Base-by-base conservation (phyloP, 2,113 vertebrate genomes). In the Chroicocephalus ridibundus region DNA sequence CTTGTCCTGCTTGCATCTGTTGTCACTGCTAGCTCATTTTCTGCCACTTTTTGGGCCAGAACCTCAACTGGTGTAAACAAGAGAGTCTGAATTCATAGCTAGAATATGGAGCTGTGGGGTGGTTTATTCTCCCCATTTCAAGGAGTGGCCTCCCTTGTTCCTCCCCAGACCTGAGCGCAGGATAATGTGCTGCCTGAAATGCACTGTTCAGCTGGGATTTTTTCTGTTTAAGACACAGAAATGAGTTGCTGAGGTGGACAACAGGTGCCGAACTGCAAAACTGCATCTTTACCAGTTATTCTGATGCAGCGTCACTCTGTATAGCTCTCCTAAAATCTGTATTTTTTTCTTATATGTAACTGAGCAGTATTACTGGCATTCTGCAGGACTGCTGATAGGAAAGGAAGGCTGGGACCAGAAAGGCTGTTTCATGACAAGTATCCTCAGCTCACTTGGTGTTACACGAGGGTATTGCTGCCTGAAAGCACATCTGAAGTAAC, bases 401-500 rank as follows among this genome's bases (percentile, higher is more conserved):
- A 42, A 55, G 89, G 78, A 64, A 65, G 79, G 36, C 78, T 58
- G 24, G 25, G 66, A 57, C 79, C 69, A 54, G 0, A 12, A 58
- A 74, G n/a, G 72, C 62, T 82, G 76, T 49, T 86, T 81, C 61
- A 70, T 54, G 77, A 57, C 75, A 81, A 42, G 75, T 92, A 58
- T 96, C 88, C 91, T 92, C 80, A 85, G 77, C 82, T 96, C 80
- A 74, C 55, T 89, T 52, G 61, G 60, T 74, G 44, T 94, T 94
- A 78, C 90, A 91, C 95, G 88, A 80, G 93, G 81, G 47, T 36
- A 22, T 81, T 95, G 64, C 90, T 92, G 91, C 81, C 82, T 94
- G 81, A 86, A 89, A 93, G 83, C 95, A 64, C 44, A 7, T 88
- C 84, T 78, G 12, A 89, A 92, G 58, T 6, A 79, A 34, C 75